Percentiles rank a stretch among this genome's conserved stretches.
Evolutionary conservation across 2,888 invertebrate genomes (phyloP).

Genomic region (Junonia oenone): DNA sequence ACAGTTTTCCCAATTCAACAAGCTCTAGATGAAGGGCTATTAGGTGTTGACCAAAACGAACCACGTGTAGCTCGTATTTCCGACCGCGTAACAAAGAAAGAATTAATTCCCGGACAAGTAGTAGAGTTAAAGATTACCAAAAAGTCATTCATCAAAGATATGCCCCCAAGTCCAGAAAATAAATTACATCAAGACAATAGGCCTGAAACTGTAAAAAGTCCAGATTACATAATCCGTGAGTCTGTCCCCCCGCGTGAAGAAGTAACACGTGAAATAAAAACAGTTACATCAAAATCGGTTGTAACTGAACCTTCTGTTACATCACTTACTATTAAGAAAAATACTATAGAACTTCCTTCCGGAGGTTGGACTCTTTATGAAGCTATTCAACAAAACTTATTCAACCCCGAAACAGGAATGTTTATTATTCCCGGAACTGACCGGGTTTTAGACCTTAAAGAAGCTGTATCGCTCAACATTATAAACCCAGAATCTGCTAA

Average conservation of each 20-base stretch:
- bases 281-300: slow-evolving; percentile 60
- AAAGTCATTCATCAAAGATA: slow-evolving; percentile 71
- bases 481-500: slow-evolving; percentile 90
- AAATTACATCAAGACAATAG: slow-evolving; percentile 71
- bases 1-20: slow-evolving; percentile 86
- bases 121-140: slow-evolving; percentile 76
- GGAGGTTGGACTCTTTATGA: slow-evolving; percentile 91
- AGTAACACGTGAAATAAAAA: slow-evolving; percentile 52
- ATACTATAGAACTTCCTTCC: slow-evolving; percentile 87
- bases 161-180: slow-evolving; percentile 66
- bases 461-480: slow-evolving; percentile 91
- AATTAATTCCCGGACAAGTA: slow-evolving; percentile 66
- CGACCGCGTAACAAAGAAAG: slow-evolving; percentile 58
- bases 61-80: slow-evolving; percentile 60
- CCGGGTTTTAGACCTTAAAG: slow-evolving; percentile 89
- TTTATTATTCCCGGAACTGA: slow-evolving; percentile 94
- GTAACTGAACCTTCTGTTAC: slow-evolving; percentile 72
- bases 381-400: slow-evolving; percentile 89
- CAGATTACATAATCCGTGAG: slow-evolving; percentile 62
- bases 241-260: slow-evolving; percentile 43
- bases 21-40: slow-evolving; percentile 86
- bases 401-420: slow-evolving; percentile 90
- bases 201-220: slow-evolving; percentile 80
- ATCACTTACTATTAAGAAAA: slow-evolving; percentile 80
- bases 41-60: slow-evolving; percentile 81